Evolutionary conservation across 37 sponge, comb jelly and placozoan species (phyloP).

Genomic region (Lycopodina hypogea): DNA sequence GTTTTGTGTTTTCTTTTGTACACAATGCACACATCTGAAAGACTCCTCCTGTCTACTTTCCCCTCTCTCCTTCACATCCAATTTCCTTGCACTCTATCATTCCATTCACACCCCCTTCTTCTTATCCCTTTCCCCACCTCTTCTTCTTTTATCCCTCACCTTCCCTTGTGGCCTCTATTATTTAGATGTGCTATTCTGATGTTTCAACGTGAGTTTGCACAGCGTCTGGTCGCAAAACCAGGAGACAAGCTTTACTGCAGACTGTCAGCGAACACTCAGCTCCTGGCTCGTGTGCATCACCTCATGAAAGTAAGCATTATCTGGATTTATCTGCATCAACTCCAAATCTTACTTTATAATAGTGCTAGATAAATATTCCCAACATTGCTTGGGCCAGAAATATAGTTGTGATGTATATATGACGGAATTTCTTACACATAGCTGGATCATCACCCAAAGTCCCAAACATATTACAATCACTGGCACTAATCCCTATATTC

Average conservation of each 20-base stretch:
- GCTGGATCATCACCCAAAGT: too few species aligned
- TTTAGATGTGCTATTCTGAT: conserved; percentile 84
- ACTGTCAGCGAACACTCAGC: conserved; percentile 92
- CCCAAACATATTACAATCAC: too few species aligned
- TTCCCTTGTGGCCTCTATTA: conserved; percentile 54
- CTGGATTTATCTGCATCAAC: neutral
- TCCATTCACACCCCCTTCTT: conserved; percentile 75
- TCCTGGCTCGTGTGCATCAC: conserved; percentile 92
- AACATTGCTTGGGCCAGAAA: neutral
- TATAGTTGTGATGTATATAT: too few species aligned
- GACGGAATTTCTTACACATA: too few species aligned
- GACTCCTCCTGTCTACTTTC: neutral
- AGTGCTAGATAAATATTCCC: neutral
- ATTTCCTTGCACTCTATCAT: neutral
- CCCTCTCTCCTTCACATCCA: neutral
- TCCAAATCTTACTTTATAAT: neutral
- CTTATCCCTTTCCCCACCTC: conserved; percentile 90
- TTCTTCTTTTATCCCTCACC: conserved; percentile 88
- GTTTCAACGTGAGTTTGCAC: conserved; percentile 99
- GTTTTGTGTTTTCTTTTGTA: too few species aligned
- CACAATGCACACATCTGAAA: too few species aligned
- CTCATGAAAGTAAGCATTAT: conserved; percentile 83
- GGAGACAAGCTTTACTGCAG: conserved; percentile 96
- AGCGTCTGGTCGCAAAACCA: conserved; percentile 91
- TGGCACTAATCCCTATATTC: too few species aligned